These are phyloP conservation scores for Istiophorus platypterus DNA, from an alignment of 2,113 vertebrate genomes.

Conservation along the genomic window DNA sequence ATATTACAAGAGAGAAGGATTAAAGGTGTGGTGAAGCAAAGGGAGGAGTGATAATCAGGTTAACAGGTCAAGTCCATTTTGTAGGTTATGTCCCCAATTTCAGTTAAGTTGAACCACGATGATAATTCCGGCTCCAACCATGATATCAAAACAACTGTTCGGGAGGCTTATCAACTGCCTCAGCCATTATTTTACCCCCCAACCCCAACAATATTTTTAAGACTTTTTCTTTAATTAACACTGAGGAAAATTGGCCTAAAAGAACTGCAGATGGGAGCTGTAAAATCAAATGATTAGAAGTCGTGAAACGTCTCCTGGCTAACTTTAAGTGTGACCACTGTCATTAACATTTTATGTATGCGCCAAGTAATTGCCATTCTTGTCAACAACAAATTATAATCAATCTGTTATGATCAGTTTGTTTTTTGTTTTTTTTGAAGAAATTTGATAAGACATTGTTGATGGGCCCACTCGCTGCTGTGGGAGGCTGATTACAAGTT, in stretches of 20 bases:
- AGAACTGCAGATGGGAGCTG: conserved; percentile 39
- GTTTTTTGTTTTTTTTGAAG: conserved; percentile 8
- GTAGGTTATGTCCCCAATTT: neutral
- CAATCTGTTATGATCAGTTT: conserved; percentile 1
- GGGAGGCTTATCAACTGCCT: conserved; percentile 1
- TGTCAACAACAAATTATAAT: conserved; percentile 32
- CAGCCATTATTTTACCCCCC: conserved; percentile 3
- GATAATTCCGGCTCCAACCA: neutral
- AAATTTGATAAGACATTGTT: conserved; percentile 23
- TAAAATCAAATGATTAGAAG: conserved; percentile 35
- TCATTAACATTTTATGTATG: conserved; percentile 27
- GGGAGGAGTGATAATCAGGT: neutral
- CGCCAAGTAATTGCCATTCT: conserved; percentile 21
- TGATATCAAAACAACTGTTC: neutral
- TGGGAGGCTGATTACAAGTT: conserved; percentile 11
- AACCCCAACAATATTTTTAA: conserved; percentile 12
- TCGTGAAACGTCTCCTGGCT: conserved; percentile 25
- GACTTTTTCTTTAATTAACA: conserved; percentile 23
- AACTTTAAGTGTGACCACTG: conserved; percentile 18
- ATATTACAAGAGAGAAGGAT: neutral
- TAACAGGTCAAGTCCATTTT: neutral
- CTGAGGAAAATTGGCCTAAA: conserved; percentile 29
- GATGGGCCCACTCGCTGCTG: neutral
- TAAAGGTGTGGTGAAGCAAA: neutral
- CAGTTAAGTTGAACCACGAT: neutral